phyloP scores from a whole-genome alignment of 2,888 invertebrate species.

The Cheilosia grossa region DNA sequence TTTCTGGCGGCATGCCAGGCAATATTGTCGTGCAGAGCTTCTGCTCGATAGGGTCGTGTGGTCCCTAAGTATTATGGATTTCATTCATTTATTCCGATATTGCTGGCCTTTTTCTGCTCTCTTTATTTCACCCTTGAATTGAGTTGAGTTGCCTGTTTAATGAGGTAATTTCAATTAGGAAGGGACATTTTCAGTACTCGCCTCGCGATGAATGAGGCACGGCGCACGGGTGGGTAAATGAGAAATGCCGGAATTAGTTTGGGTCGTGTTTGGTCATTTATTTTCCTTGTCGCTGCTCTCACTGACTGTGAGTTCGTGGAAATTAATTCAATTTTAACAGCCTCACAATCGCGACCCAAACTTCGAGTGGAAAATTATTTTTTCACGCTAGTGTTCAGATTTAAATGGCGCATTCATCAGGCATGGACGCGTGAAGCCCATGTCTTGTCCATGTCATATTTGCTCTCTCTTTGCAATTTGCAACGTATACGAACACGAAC shows the following conservation, averaged over 20 bases:
- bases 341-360: slow-evolving; percentile 31
- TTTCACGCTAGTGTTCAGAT: slow-evolving; percentile 31
- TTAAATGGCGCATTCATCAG: slow-evolving; percentile 35
- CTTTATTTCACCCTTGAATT: slow-evolving; percentile 73
- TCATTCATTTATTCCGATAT: slow-evolving; percentile 64
- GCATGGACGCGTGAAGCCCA: slow-evolving; percentile 18
- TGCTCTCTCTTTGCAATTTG: neutral
- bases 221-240: slow-evolving; percentile 33
- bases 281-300: slow-evolving; percentile 53
- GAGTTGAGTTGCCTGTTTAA: slow-evolving; percentile 72
- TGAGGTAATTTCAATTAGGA: slow-evolving; percentile 75
- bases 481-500: neutral
- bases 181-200: slow-evolving; percentile 70
- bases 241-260: slow-evolving; percentile 72
- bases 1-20: slow-evolving; percentile 71
- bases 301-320: slow-evolving; percentile 37
- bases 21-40: slow-evolving; percentile 35
- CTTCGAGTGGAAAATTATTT: slow-evolving; percentile 42
- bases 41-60: slow-evolving; percentile 52
- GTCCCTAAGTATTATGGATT: slow-evolving; percentile 65
- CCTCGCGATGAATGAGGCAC: slow-evolving; percentile 58
- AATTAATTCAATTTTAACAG: slow-evolving; percentile 71
- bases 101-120: slow-evolving; percentile 62
- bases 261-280: slow-evolving; percentile 72
- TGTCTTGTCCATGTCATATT: slow-evolving; percentile 29